Percentiles rank a stretch among this genome's conserved stretches.
Evolutionary conservation across 2,113 vertebrate species (phyloP).

Genomic region (Acrocephalus kingi): DNA sequence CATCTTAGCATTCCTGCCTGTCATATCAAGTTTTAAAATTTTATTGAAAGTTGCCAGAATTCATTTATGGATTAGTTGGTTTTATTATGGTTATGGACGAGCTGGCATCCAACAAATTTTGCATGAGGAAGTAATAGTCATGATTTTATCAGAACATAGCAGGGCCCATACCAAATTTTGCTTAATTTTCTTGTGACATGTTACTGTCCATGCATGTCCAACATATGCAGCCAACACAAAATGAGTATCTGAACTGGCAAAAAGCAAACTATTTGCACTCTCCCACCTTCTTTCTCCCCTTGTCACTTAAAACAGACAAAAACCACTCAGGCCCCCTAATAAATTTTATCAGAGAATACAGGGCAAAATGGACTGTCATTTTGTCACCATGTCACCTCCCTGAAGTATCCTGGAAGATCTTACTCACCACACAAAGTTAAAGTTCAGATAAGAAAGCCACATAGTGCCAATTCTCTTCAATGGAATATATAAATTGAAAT

Average conservation of each 20-base stretch:
- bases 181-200: neutral
- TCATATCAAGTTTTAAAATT: conserved; percentile 46
- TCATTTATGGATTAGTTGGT: conserved; percentile 47
- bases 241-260: neutral
- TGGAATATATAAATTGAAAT: neutral
- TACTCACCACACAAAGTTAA: neutral
- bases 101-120: conserved; percentile 36
- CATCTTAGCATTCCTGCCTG: conserved; percentile 24
- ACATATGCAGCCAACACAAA: neutral
- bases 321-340: neutral
- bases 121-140: conserved; percentile 24
- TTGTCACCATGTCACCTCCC: neutral
- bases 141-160: conserved; percentile 52
- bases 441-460: neutral
- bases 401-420: neutral
- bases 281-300: neutral
- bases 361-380: neutral
- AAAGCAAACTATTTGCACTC: neutral
- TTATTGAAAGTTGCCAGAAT: conserved; percentile 61
- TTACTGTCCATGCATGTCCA: conserved; percentile 11
- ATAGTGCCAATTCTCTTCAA: neutral
- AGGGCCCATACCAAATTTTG: conserved; percentile 1
- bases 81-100: conserved; percentile 40
- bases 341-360: neutral
- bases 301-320: neutral